Percentiles rank a stretch among this genome's conserved stretches.
These are phyloP conservation scores for Olivierus martensii DNA, from an alignment of 1,140 invertebrate genomes.

Conservation along the genomic window DNA sequence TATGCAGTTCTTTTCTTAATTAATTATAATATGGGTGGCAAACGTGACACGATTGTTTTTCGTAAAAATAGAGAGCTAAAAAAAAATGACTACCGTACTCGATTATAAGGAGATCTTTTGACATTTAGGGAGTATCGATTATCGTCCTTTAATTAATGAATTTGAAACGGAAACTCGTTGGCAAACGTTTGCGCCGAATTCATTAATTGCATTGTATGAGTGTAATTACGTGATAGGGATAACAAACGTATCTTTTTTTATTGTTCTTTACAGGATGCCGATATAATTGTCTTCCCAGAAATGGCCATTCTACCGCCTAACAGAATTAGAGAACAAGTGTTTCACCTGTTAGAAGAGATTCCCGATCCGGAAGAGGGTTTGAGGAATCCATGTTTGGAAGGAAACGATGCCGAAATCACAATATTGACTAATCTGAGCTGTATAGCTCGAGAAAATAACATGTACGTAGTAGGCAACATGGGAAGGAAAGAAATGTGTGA, in stretches of 20 bases:
- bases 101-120: too few relatives aligned
- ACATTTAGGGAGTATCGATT: too few relatives aligned
- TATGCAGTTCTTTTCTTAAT: too few relatives aligned
- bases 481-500: slow-evolving; percentile 25
- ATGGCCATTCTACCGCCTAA: slow-evolving; percentile 7
- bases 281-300: slow-evolving; percentile 76
- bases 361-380: neutral
- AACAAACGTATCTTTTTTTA: neutral
- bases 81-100: too few relatives aligned
- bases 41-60: too few relatives aligned
- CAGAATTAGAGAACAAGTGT: neutral
- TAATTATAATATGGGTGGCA: too few relatives aligned
- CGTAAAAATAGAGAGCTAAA: too few relatives aligned
- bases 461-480: slow-evolving; percentile 56
- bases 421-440: slow-evolving; percentile 38
- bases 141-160: too few relatives aligned
- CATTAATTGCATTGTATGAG: too few relatives aligned
- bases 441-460: slow-evolving; percentile 33
- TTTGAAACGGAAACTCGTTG: too few relatives aligned
- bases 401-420: neutral
- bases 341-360: neutral
- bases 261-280: slow-evolving; percentile 36
- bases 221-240: too few relatives aligned
- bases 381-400: neutral
- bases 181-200: too few relatives aligned